Evolutionary conservation across 92 coral and sea anemone genomes (phyloP), one percentile per base, ranked within the genome.

Genomic region (Nematostella vectensis): DNA sequence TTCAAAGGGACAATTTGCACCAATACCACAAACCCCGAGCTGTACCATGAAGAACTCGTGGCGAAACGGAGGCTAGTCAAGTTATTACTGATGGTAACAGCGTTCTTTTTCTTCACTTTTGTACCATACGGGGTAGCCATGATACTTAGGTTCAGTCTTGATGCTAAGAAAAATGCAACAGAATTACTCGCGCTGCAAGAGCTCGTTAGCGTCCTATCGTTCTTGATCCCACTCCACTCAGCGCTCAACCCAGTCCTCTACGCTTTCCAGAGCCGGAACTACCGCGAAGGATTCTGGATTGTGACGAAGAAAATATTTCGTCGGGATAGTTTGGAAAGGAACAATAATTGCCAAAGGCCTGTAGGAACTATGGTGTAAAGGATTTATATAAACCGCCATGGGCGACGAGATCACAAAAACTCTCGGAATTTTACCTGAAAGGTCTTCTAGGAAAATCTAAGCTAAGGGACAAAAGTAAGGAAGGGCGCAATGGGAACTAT

Each of bases 41-140:
- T 21, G 0, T 21, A 37, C 62, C 3, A 23, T 11, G 36, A 25
- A 8, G 51, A 45, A 29, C 33, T 19, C 2, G 25, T 28, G 56
- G 25, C 27, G 24, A 66, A 56, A 31, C 54, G 57, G 42, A 55
- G 62, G 30, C 33, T 66, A 20, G 43, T 66, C 11, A 57, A 43
- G 2, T 44, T 56, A n/a, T 45, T 66, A 33, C 31, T 66, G 40
- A 31, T 57, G 23, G 11, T 66, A 11, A 66, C 72, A 15, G 22
- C 31, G 18, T 60, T 66, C 12, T 66, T 66, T 56, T 66, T 66
- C 65, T 13, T 66, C 4, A 54, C 72, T 1, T 66, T 39, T 56
- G 65, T 66, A 9, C 72, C 72, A 4, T 66, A 66, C 29, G 72
- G 72, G 19, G 65, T 66, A 15, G 48, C 61, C 18, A 31, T 65